Percentiles rank a stretch among this genome's conserved stretches.
These are phyloP conservation scores for Jaculus jaculus DNA, from an alignment of 2,113 vertebrate species.

Conservation along the genomic window DNA sequence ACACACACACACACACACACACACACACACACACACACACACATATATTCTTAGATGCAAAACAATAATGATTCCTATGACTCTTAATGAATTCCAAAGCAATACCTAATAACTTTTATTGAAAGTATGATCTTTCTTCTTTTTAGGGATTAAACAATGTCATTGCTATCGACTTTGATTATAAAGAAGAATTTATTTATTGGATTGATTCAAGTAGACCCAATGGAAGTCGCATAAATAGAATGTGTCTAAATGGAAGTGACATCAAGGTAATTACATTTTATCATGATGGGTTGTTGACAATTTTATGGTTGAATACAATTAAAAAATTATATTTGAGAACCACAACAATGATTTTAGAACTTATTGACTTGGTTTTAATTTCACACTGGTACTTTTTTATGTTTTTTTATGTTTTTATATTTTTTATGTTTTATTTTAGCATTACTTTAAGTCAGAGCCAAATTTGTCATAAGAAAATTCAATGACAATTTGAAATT, in stretches of 20 bases:
- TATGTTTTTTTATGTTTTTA: not conserved
- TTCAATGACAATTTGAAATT: not conserved
- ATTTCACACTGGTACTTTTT: not conserved
- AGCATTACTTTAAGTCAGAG: not conserved
- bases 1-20: too few species aligned
- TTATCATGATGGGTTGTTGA: slow-evolving; percentile 33
- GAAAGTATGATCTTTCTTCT: slow-evolving; percentile 27
- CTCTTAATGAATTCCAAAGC: not conserved
- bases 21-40: too few species aligned
- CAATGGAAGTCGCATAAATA: slow-evolving; percentile 96
- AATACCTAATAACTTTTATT: slow-evolving; percentile 24
- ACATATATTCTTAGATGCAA: too few species aligned
- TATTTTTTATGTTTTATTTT: slow-evolving; percentile 16
- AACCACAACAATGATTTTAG: not conserved
- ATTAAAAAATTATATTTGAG: slow-evolving; percentile 33
- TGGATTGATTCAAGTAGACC: slow-evolving; percentile 98
- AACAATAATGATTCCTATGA: not conserved
- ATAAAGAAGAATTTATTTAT: slow-evolving; percentile 97
- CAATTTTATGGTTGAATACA: not conserved
- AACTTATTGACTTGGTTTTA: slow-evolving; percentile 28
- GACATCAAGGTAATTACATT: slow-evolving; percentile 92
- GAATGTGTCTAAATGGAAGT: slow-evolving; percentile 96
- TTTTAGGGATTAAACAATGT: slow-evolving; percentile 96
- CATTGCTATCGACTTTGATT: slow-evolving; percentile 98
- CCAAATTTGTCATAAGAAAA: slow-evolving; percentile 24